These are phyloP conservation scores for Acleris emargana DNA, from an alignment of 2,888 invertebrate species.

Conservation along the genomic window DNA sequence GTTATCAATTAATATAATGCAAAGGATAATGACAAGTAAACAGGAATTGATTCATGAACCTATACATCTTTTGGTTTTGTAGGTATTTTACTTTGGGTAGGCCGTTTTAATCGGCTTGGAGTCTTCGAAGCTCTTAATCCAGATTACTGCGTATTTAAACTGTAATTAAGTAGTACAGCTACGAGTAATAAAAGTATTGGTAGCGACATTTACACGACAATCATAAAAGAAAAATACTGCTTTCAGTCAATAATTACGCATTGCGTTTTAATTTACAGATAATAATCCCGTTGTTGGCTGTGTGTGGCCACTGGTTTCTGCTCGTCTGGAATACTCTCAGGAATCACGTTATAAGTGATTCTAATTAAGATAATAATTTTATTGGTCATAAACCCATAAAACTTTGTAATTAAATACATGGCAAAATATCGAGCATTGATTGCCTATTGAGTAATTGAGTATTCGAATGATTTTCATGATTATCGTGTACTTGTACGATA, in stretches of 20 bases:
- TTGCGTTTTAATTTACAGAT: constrained; percentile 11
- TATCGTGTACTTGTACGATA: neutral
- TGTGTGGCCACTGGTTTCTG: constrained; percentile 24
- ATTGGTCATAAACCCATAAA: constrained; percentile 5
- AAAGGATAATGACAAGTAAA: no score
- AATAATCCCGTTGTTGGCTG: constrained; percentile 6
- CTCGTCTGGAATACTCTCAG: constrained; percentile 8
- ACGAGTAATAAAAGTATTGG: constrained; percentile 8
- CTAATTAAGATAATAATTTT: constrained; percentile 14
- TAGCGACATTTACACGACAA: constrained; percentile 16
- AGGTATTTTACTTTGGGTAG: neutral
- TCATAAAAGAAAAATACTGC: constrained; percentile 15
- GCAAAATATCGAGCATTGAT: neutral
- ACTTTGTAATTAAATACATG: constrained; percentile 2
- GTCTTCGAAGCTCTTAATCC: neutral
- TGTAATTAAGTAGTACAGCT: constrained; percentile 19
- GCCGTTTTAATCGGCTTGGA: constrained; percentile 1
- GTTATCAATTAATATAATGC: no score
- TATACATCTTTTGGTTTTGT: neutral
- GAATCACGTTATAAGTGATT: constrained; percentile 3
- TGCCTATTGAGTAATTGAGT: neutral
- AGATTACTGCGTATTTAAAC: constrained; percentile 20
- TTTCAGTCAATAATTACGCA: constrained; percentile 22
- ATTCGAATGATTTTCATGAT: neutral
- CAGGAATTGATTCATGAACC: no score